Percentiles rank a stretch among this genome's conserved stretches.
Evolutionary conservation across 2,888 invertebrate genomes (phyloP).

Genomic region (Lasioglossum zephyrum): DNA sequence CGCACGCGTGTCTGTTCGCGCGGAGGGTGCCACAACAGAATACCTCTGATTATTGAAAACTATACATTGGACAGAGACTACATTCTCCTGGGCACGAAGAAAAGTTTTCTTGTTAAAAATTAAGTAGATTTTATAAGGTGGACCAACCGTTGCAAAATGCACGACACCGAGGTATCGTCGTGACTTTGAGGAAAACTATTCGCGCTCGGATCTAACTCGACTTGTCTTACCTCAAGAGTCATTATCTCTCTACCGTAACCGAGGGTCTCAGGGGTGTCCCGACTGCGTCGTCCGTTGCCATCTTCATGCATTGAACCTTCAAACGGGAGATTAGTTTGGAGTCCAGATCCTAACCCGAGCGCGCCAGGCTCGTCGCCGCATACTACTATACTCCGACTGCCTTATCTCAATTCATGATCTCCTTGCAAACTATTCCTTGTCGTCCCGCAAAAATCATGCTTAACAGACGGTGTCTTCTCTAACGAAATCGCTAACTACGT

Average conservation of each 20-base stretch:
- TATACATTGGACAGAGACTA: neutral
- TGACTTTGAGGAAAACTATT: conserved; percentile 50
- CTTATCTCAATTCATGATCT: conserved; percentile 51
- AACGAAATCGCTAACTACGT: neutral
- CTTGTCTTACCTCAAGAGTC: conserved; percentile 44
- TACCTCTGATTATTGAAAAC: neutral
- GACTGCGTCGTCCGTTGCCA: conserved; percentile 33
- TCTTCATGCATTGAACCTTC: conserved; percentile 59
- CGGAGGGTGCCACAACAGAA: too few species aligned
- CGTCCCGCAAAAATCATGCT: neutral
- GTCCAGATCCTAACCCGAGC: conserved; percentile 30
- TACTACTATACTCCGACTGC: neutral
- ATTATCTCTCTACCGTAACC: conserved; percentile 56
- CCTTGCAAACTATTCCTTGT: neutral
- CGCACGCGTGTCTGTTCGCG: neutral
- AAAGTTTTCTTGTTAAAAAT: conserved; percentile 49
- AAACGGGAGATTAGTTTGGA: conserved; percentile 55
- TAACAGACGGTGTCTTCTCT: neutral
- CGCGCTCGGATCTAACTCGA: conserved; percentile 50
- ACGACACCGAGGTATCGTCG: conserved; percentile 38
- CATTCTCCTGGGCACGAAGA: neutral
- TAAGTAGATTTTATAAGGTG: conserved; percentile 14
- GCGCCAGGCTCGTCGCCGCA: conserved; percentile 21
- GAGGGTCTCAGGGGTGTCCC: conserved; percentile 40
- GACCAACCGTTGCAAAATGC: conserved; percentile 35